These are phyloP conservation scores for Bubo blakistoni DNA, from an alignment of 2,113 vertebrate species.

Conservation along the genomic window DNA sequence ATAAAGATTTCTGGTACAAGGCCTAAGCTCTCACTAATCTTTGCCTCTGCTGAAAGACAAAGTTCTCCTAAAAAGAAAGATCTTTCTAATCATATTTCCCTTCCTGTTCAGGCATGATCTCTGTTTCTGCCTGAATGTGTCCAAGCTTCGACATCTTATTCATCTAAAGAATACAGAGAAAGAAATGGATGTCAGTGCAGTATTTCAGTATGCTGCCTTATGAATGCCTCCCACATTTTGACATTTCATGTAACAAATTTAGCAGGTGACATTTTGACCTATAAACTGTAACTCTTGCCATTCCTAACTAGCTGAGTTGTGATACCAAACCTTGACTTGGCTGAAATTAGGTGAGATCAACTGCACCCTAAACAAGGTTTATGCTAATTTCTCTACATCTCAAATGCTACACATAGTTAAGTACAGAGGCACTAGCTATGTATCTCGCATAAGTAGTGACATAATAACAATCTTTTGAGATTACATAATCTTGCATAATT, in stretches of 20 bases:
- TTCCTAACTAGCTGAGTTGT: background rate
- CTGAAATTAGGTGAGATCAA: background rate
- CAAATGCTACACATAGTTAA: background rate
- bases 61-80: background rate
- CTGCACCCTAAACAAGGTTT: background rate
- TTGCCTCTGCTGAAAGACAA: background rate
- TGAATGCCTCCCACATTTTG: background rate
- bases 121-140: background rate
- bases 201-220: background rate
- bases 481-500: background rate
- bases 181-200: background rate
- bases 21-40: accelerated
- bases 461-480: too few species aligned
- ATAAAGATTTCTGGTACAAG: background rate
- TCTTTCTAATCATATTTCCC: background rate
- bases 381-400: background rate
- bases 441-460: background rate
- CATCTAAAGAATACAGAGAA: background rate
- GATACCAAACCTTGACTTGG: background rate
- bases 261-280: background rate
- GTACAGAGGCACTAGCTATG: background rate
- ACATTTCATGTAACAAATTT: background rate
- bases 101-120: background rate
- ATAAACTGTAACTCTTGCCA: background rate
- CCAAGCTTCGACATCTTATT: background rate